phyloP scores from a whole-genome alignment of 1,140 invertebrate genomes.

The Pentalonia nigronervosa region DNA sequence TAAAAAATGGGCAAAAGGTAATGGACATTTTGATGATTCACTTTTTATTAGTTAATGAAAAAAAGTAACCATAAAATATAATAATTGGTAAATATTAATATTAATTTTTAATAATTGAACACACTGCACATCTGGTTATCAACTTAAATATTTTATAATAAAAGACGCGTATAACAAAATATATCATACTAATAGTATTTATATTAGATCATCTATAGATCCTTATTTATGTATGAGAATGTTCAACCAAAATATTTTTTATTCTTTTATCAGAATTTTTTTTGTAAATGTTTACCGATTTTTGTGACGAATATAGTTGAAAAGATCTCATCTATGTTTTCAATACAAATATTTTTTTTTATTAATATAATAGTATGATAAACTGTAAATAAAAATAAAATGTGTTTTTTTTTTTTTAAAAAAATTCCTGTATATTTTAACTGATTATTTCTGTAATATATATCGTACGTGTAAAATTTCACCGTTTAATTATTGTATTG shows the following conservation, averaged over 20 bases:
- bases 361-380: background rate
- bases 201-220: background rate
- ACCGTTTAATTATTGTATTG: slow-evolving; percentile 1
- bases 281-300: no score
- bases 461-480: background rate
- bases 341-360: background rate
- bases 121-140: background rate
- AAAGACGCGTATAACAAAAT: no score
- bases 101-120: background rate
- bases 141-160: background rate
- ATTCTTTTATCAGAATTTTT: background rate
- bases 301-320: no score
- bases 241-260: background rate
- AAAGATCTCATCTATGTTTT: no score
- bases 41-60: background rate
- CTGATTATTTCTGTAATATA: background rate
- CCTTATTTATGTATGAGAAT: background rate
- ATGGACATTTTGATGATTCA: background rate
- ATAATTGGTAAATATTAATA: slow-evolving; percentile 4
- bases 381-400: background rate
- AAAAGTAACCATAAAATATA: slow-evolving; percentile 11
- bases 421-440: background rate
- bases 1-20: background rate
- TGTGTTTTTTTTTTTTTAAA: background rate
- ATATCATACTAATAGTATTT: background rate